Conservation (phyloP, 1,140 invertebrate genomes). For the Trinorchestia longiramus region DNA sequence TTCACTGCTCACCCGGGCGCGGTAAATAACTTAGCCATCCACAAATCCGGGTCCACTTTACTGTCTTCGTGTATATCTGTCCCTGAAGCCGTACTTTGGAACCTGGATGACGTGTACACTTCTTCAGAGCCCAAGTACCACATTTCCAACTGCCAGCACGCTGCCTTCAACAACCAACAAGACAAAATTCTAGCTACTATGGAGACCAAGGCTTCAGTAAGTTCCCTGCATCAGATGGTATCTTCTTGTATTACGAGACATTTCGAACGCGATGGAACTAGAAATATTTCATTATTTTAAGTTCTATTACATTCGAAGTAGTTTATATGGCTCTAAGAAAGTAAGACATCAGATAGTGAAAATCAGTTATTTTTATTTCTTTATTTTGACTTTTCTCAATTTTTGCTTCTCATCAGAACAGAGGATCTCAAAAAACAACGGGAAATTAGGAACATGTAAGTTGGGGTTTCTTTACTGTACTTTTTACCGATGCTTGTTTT, state of each 20-base stretch:
- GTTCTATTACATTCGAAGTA: background rate
- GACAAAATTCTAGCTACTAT: slow-evolving; percentile 65
- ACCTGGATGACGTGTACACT: slow-evolving; percentile 76
- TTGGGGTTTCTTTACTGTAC: too few relatives aligned
- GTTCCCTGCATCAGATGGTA: background rate
- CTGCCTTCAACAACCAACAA: slow-evolving; percentile 63
- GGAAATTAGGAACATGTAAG: too few relatives aligned
- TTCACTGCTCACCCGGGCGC: slow-evolving; percentile 72
- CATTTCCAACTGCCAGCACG: slow-evolving; percentile 63
- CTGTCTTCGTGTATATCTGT: slow-evolving; percentile 79
- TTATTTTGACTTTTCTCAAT: background rate
- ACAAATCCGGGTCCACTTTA: slow-evolving; percentile 81
- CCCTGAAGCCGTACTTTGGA: slow-evolving; percentile 81
- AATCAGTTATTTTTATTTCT: background rate
- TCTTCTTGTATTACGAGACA: background rate
- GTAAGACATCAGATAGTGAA: background rate
- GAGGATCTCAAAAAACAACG: too few relatives aligned
- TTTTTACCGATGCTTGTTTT: too few relatives aligned
- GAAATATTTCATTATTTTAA: background rate
- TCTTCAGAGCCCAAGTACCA: slow-evolving; percentile 72
- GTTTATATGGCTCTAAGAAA: background rate
- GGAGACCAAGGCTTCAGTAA: slow-evolving; percentile 62
- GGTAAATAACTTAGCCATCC: slow-evolving; percentile 83
- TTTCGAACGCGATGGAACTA: too few relatives aligned
- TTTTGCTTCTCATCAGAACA: too few relatives aligned